These are phyloP conservation scores for Ellobium chinense DNA, from an alignment of 2,888 invertebrate genomes.

Conservation along the genomic window DNA sequence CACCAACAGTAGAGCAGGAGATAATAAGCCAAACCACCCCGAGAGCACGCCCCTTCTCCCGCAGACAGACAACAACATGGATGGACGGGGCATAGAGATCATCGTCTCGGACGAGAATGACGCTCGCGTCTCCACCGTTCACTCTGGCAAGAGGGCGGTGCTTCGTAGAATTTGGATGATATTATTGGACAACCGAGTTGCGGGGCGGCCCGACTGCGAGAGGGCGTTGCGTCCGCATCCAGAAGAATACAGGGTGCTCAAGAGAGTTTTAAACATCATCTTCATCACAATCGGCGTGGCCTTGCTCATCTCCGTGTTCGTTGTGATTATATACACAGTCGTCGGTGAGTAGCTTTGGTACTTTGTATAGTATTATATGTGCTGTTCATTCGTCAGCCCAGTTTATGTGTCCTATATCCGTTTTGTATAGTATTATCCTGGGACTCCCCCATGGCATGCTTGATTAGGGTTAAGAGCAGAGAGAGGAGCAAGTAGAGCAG, in stretches of 20 bases:
- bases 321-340: constrained; percentile 72
- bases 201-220: constrained; percentile 60
- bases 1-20: not conserved
- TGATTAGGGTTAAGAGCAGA: not conserved
- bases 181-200: constrained; percentile 70
- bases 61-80: constrained; percentile 52
- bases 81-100: constrained; percentile 65
- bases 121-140: constrained; percentile 50
- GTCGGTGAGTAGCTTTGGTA: constrained; percentile 72
- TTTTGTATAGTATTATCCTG: no score
- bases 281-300: constrained; percentile 72
- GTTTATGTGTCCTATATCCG: no score
- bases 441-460: no score
- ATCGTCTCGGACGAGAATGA: constrained; percentile 62
- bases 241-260: constrained; percentile 65
- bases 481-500: not conserved
- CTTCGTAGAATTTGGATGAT: constrained; percentile 57
- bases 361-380: no score
- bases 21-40: no score
- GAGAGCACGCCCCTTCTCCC: not conserved
- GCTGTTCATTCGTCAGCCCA: not conserved
- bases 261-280: constrained; percentile 72
- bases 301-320: constrained; percentile 70
- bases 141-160: constrained; percentile 54
- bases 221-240: constrained; percentile 61